Conservation (phyloP, 2,113 vertebrate species). For the Oxyura jamaicensis region DNA sequence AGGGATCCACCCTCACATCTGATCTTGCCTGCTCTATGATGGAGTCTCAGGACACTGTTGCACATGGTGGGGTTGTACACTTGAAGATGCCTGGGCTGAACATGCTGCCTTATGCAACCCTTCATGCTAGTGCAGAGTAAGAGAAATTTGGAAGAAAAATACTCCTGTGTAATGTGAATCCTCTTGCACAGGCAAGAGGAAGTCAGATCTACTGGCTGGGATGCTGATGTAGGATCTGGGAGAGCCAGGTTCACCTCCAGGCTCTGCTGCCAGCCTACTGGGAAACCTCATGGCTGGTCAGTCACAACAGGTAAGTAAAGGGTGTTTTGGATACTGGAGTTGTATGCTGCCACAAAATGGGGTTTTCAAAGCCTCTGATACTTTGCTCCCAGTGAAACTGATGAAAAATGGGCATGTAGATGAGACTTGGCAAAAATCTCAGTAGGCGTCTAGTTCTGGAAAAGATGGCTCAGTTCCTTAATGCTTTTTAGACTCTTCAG, state of each 20-base stretch:
- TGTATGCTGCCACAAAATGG: background rate
- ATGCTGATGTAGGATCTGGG: background rate
- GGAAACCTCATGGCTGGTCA: background rate
- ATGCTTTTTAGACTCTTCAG: background rate
- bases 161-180: background rate
- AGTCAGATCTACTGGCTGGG: background rate
- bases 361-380: background rate
- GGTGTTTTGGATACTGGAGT: background rate
- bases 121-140: background rate
- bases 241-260: background rate
- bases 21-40: background rate
- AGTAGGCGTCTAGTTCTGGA: background rate
- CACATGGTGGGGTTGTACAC: background rate
- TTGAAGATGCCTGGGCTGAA: background rate
- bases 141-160: background rate
- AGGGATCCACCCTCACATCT: background rate
- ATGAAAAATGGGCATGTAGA: background rate
- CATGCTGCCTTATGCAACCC: background rate
- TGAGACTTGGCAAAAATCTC: background rate
- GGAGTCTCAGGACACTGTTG: background rate
- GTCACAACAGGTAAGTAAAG: background rate
- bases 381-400: background rate
- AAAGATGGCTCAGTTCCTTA: background rate
- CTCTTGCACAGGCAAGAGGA: background rate
- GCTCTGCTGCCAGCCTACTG: background rate